Evolutionary conservation across 2,888 invertebrate genomes (phyloP).

Genomic region (Eupeodes luniger): DNA sequence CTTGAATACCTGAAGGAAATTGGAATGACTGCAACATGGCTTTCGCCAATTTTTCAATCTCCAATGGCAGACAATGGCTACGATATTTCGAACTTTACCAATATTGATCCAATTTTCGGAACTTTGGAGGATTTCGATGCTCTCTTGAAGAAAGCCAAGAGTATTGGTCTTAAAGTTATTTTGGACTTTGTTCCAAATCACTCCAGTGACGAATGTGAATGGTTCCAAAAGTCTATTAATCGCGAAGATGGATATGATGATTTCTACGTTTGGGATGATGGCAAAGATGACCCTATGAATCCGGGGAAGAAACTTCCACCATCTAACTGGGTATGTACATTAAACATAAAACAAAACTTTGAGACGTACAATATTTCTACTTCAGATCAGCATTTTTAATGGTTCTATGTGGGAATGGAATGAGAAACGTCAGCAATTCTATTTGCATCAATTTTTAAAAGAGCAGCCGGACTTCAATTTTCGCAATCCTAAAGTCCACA

Average conservation of each 20-base stretch:
- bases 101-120: constrained; percentile 87
- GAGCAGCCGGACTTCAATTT: constrained; percentile 93
- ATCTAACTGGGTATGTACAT: constrained; percentile 80
- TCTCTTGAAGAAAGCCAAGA: constrained; percentile 85
- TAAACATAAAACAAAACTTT: background rate
- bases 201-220: constrained; percentile 91
- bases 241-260: constrained; percentile 88
- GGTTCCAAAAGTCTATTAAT: constrained; percentile 91
- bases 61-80: constrained; percentile 92
- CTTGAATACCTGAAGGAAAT: constrained; percentile 88
- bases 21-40: constrained; percentile 88
- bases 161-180: constrained; percentile 86
- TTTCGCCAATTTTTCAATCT: constrained; percentile 90
- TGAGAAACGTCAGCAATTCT: constrained; percentile 87
- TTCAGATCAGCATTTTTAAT: constrained; percentile 85
- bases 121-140: constrained; percentile 88
- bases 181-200: constrained; percentile 90
- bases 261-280: constrained; percentile 91
- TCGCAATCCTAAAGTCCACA: constrained; percentile 87
- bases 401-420: constrained; percentile 90
- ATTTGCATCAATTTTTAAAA: constrained; percentile 87
- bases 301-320: constrained; percentile 77
- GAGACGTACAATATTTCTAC: background rate
- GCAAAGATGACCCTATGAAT: constrained; percentile 81
- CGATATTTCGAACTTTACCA: constrained; percentile 89